Evolutionary conservation across 2,797 vertebrate genomes (phyloP).

Genomic region (Lindbergichthys nudifrons): DNA sequence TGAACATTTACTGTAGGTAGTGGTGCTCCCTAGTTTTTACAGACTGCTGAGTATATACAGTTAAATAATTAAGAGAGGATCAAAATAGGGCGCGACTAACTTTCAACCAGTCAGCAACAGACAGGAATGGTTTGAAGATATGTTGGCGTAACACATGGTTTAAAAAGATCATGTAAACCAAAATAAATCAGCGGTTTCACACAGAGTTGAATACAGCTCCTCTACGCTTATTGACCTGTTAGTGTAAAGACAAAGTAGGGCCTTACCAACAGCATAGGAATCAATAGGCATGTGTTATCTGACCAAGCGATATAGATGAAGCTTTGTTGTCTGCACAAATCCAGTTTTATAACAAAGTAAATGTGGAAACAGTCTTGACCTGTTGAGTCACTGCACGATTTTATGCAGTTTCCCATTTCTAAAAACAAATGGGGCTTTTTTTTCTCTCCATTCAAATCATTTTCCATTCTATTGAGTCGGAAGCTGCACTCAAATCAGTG

Average conservation of each 20-base stretch:
- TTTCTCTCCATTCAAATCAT: not conserved
- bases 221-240: constrained; percentile 6
- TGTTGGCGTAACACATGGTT: not conserved
- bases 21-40: not conserved
- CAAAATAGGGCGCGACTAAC: not conserved
- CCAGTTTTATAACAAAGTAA: constrained; percentile 22
- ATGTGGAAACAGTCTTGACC: not conserved
- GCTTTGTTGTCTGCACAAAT: not conserved
- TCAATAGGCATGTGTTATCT: not conserved
- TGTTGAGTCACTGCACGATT: not conserved
- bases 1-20: not conserved
- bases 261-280: not conserved
- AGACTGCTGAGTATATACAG: not conserved
- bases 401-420: not conserved
- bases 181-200: not conserved
- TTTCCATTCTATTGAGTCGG: not conserved
- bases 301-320: not conserved
- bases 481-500: not conserved
- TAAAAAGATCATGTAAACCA: not conserved
- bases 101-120: constrained; percentile 3
- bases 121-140: not conserved
- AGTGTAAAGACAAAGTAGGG: constrained; percentile 11
- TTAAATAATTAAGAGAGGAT: constrained; percentile 13
- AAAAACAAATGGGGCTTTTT: not conserved
- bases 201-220: not conserved